Evolutionary conservation across 2,888 invertebrate species (phyloP).

Genomic region (Apodemia zela): DNA sequence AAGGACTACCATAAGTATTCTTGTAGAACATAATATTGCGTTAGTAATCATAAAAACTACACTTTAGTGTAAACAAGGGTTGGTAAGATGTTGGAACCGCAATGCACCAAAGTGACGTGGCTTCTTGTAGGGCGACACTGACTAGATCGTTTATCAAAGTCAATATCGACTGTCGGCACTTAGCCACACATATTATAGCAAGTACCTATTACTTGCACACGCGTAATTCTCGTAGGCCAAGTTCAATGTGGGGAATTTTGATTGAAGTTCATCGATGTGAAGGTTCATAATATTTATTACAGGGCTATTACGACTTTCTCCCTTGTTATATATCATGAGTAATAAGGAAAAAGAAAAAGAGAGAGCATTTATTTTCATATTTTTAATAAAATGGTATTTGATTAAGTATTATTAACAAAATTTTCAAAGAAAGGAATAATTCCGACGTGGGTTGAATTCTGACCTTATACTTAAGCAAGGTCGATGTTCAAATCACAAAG

Average conservation of each 20-base stretch:
- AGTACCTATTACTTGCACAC: constrained; percentile 54
- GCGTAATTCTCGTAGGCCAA: constrained; percentile 40
- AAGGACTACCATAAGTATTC: constrained; percentile 58
- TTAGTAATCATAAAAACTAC: constrained; percentile 69
- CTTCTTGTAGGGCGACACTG: constrained; percentile 71
- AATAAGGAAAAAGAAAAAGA: constrained; percentile 34
- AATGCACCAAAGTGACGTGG: constrained; percentile 78
- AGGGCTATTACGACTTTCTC: constrained; percentile 25
- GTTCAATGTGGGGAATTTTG: constrained; percentile 31
- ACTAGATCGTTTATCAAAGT: constrained; percentile 76
- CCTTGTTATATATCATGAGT: constrained; percentile 14
- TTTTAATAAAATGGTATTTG: too few relatives aligned
- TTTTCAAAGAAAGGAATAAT: too few relatives aligned
- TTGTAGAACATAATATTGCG: constrained; percentile 58
- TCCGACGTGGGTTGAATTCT: too few relatives aligned
- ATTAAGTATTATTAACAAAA: too few relatives aligned
- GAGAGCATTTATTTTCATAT: too few relatives aligned
- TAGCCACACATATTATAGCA: constrained; percentile 56
- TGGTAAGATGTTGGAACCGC: constrained; percentile 57
- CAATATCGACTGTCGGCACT: constrained; percentile 73
- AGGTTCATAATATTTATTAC: constrained; percentile 36
- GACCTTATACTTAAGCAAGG: too few relatives aligned
- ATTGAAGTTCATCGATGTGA: constrained; percentile 34
- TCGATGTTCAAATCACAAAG: too few relatives aligned
- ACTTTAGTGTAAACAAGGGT: constrained; percentile 70